Evolutionary conservation across 2,888 invertebrate genomes (phyloP), one percentile per base, ranked within the genome.

Genomic region (Micoletzkya japonica): DNA sequence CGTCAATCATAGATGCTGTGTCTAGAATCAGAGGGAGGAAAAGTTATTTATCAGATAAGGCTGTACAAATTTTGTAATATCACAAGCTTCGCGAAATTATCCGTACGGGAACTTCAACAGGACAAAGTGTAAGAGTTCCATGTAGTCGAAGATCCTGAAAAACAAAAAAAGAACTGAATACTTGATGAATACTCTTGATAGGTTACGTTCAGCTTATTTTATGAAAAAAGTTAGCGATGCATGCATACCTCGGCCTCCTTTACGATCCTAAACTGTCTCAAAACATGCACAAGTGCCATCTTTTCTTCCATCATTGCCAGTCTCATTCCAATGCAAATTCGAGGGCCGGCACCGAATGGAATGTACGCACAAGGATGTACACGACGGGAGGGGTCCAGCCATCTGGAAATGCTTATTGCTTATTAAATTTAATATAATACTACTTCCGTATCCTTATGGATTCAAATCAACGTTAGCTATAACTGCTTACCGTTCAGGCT

Each of bases 301-400:
- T 66, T 66, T 44, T 54, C 56, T 28, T 66, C 66, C 37, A 66
- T 52, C n/a, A 66, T 34, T 34, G 37, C 66, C 56, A 66, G 37
- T 52, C 56, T 61, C 61, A 61, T 61, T 1, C 61, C 61, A 1
- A 61, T 61, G 61, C 61, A 61, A 34, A 61, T 61, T 17, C 61
- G 14, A 7, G 61, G 61, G 1, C 61, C 61, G n/a, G 61, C 61
- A 17, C 61, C 61, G 44, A 61, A 61, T 0, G 61, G 61, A 44
- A 61, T 44, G 28, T 61, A 61, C 17, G 49, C 60, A 3, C 26
- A 28, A 28, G 28, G 60, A 4, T 26, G 60, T n/a, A 60, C 39
- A 17, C 32, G 28, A 10, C 44, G 60, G 30, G 44, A 44, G 30
- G 37, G 39, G 20, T 60, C 60, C n/a, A 60, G 60, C 60, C 60